These are phyloP conservation scores for Alces alces DNA, from an alignment of 2,113 vertebrate genomes.

Conservation along the genomic window DNA sequence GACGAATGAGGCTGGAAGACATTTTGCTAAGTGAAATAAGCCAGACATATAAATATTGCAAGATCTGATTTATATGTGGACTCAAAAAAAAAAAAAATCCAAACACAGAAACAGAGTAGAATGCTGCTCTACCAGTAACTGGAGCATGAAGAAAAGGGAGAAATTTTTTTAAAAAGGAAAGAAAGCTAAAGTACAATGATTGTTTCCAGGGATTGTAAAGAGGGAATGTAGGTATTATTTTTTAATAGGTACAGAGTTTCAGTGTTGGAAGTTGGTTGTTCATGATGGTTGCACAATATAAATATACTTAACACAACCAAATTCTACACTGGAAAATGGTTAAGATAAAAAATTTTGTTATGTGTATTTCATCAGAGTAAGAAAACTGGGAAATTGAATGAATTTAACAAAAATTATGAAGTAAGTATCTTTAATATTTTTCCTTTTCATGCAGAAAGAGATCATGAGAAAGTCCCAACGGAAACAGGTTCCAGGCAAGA, in stretches of 20 bases:
- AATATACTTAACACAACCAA: background rate
- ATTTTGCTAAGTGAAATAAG: background rate
- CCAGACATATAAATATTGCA: background rate
- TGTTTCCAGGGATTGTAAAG: background rate
- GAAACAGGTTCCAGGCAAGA: background rate
- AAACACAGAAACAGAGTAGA: background rate
- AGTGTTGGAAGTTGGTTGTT: background rate
- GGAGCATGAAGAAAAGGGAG: background rate
- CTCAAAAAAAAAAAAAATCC: background rate
- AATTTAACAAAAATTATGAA: background rate
- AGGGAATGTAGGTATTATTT: background rate
- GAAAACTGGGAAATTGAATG: background rate
- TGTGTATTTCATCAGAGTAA: background rate
- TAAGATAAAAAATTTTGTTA: background rate
- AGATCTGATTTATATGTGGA: background rate
- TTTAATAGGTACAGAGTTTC: background rate
- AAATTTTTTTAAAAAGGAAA: background rate
- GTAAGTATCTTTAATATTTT: background rate
- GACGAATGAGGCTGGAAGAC: background rate
- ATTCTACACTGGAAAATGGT: background rate
- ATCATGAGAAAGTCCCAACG: background rate
- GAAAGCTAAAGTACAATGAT: background rate
- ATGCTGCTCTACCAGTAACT: background rate
- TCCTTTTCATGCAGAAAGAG: background rate
- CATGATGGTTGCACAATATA: background rate